phyloP scores from a whole-genome alignment of 2,797 vertebrate species.

The Austrolebias charrua region DNA sequence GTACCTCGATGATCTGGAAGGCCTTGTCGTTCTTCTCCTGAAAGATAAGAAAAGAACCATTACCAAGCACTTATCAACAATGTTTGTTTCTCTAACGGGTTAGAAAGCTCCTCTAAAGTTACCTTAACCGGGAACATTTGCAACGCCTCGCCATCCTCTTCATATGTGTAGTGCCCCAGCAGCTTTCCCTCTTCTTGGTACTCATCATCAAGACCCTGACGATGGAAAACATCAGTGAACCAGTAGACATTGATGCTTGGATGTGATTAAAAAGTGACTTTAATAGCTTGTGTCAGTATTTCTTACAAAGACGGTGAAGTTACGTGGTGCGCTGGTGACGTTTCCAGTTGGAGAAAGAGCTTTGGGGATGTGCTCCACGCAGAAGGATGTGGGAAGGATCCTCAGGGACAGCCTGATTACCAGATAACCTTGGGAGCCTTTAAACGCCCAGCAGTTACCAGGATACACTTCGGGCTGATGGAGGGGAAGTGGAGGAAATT shows the following conservation, averaged over 20 bases:
- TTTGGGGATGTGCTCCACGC: constrained; percentile 92
- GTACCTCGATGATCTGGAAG: constrained; percentile 94
- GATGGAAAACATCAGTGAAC: constrained; percentile 8
- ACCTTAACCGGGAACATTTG: constrained; percentile 89
- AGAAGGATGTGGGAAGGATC: constrained; percentile 86
- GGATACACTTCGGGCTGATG: constrained; percentile 91
- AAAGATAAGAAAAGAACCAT: constrained; percentile 12
- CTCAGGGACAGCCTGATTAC: constrained; percentile 89
- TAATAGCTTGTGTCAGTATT: background rate
- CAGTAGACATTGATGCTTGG: background rate
- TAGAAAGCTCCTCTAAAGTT: constrained; percentile 30
- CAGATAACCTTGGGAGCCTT: constrained; percentile 92
- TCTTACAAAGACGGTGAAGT: constrained; percentile 91
- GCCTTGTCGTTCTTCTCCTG: constrained; percentile 81
- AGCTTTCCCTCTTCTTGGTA: constrained; percentile 89
- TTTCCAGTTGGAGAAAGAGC: constrained; percentile 88
- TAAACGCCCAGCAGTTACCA: constrained; percentile 98
- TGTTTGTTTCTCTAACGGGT: background rate
- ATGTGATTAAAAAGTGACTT: background rate
- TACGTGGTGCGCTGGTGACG: constrained; percentile 90
- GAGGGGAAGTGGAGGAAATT: background rate
- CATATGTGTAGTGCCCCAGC: constrained; percentile 86
- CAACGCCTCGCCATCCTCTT: constrained; percentile 88
- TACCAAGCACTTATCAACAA: background rate
- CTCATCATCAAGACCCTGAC: constrained; percentile 90